Conservation (phyloP, 2,888 invertebrate genomes). For the Steromphala cineraria region DNA sequence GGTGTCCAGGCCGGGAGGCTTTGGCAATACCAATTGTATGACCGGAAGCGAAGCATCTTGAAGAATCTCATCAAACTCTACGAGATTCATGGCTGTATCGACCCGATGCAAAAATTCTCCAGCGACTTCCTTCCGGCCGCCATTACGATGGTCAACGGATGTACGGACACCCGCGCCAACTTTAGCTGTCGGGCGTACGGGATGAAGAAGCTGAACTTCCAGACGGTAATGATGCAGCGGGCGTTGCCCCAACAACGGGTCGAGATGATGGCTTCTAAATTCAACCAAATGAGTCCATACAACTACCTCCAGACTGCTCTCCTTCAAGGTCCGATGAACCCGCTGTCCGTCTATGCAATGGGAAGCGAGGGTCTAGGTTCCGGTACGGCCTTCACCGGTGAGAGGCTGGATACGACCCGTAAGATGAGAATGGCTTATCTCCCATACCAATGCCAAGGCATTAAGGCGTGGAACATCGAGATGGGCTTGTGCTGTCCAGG, state of each 20-base stretch:
- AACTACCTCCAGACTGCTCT: background rate
- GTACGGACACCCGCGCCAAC: background rate
- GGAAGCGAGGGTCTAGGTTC: background rate
- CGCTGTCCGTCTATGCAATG: background rate
- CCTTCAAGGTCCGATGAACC: background rate
- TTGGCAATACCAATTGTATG: background rate
- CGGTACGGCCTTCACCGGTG: background rate
- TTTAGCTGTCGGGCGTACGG: background rate
- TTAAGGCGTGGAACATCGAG: background rate
- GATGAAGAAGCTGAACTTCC: background rate
- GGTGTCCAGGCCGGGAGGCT: background rate
- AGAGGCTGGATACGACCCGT: background rate
- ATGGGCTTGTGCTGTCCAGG: background rate
- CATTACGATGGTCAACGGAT: background rate
- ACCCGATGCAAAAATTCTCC: background rate
- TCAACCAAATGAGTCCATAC: background rate
- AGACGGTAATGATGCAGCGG: background rate
- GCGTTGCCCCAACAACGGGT: background rate
- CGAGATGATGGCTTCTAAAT: background rate
- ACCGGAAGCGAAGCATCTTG: background rate
- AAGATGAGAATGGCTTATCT: background rate
- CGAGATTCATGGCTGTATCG: background rate
- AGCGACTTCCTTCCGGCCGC: background rate
- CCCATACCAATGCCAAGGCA: background rate
- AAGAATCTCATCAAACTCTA: background rate